Conservation (phyloP, 2,797 vertebrate genomes). For the Microcaecilia unicolor region DNA sequence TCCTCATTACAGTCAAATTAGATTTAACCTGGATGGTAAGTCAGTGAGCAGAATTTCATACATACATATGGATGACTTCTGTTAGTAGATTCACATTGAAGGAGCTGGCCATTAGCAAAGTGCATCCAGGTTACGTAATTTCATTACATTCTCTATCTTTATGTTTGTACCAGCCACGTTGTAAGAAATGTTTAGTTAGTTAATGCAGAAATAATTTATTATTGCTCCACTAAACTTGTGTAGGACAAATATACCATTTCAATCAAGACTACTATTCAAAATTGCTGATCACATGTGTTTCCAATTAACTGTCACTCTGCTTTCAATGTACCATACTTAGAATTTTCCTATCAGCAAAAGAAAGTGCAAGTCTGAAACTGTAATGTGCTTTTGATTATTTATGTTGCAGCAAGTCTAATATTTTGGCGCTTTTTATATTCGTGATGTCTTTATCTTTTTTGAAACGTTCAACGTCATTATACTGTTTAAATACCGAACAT, state of each 20-base stretch:
- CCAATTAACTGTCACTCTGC: slow-evolving; percentile 4
- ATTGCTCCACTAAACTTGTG: background rate
- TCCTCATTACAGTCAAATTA: slow-evolving; percentile 41
- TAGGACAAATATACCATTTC: background rate
- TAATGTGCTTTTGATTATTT: slow-evolving; percentile 5
- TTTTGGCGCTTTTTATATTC: too few species aligned
- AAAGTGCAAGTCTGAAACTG: slow-evolving; percentile 3
- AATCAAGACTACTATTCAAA: slow-evolving; percentile 13
- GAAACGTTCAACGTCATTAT: too few species aligned
- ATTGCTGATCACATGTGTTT: slow-evolving; percentile 5
- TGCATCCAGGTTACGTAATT: slow-evolving; percentile 46
- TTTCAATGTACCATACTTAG: slow-evolving; percentile 8
- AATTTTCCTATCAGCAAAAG: background rate
- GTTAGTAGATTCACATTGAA: slow-evolving; percentile 39
- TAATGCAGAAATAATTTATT: slow-evolving; percentile 16
- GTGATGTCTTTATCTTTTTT: too few species aligned
- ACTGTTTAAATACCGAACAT: too few species aligned
- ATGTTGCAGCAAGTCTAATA: too few species aligned
- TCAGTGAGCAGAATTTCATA: slow-evolving; percentile 41
- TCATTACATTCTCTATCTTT: slow-evolving; percentile 34
- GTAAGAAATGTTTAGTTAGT: slow-evolving; percentile 16
- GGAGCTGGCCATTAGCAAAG: slow-evolving; percentile 21
- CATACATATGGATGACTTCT: slow-evolving; percentile 37
- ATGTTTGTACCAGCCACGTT: slow-evolving; percentile 22
- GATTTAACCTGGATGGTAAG: slow-evolving; percentile 38